A percentile compares a stretch with the other conserved stretches of the same genome.
These are phyloP conservation scores for Clostera curtula DNA, from an alignment of 2,888 invertebrate genomes.

Conservation along the genomic window DNA sequence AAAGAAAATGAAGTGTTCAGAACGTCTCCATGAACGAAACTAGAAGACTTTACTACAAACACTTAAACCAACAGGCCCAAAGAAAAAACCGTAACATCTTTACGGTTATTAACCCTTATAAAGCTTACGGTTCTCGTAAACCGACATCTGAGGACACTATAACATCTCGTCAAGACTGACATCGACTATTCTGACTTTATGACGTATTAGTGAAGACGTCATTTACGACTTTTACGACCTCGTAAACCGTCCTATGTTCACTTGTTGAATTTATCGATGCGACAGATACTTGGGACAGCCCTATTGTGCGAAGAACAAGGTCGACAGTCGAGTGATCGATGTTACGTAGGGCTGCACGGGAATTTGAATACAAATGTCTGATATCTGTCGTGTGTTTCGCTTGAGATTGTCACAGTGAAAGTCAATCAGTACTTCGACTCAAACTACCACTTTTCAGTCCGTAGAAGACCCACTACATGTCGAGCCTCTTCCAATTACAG, in stretches of 20 bases:
- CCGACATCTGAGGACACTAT: constrained; percentile 27
- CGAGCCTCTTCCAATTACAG: too few species aligned
- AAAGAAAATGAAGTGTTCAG: too few species aligned
- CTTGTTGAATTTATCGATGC: constrained; percentile 55
- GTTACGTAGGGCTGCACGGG: constrained; percentile 4
- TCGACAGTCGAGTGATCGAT: neutral
- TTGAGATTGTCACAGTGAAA: neutral
- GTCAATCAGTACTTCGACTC: too few species aligned
- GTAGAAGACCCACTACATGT: too few species aligned
- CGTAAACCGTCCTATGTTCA: constrained; percentile 63
- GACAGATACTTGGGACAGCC: constrained; percentile 14
- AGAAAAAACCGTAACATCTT: constrained; percentile 25
- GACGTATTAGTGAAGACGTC: constrained; percentile 65
- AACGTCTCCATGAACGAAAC: too few species aligned
- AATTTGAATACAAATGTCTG: constrained; percentile 30
- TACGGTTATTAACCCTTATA: constrained; percentile 41
- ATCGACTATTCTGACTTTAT: constrained; percentile 45
- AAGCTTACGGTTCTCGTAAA: constrained; percentile 33
- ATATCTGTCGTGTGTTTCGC: constrained; percentile 12
- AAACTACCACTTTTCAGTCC: too few species aligned
- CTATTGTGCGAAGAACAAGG: constrained; percentile 3
- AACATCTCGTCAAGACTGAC: constrained; percentile 31
- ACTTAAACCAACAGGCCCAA: constrained; percentile 23
- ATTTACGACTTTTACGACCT: constrained; percentile 50
- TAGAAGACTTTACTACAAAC: too few species aligned